Conservation (phyloP, 1,140 invertebrate genomes). For the Drosophila gunungcola region DNA sequence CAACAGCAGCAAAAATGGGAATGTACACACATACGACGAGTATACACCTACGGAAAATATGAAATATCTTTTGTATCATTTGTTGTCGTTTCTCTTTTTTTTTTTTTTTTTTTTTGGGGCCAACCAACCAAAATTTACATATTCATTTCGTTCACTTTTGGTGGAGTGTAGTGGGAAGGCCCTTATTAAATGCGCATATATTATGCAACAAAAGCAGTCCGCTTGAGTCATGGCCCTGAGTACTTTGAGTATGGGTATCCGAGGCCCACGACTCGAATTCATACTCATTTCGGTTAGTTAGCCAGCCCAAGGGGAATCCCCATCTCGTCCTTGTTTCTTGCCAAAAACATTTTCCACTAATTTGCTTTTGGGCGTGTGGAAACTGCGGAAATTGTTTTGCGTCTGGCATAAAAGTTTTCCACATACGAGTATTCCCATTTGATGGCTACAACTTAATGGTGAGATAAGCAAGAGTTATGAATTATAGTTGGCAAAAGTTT, state of each 20-base stretch:
- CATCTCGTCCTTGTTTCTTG: conserved; percentile 15
- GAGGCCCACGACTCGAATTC: conserved; percentile 36
- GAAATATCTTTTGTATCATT: conserved; percentile 63
- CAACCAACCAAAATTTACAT: conserved; percentile 68
- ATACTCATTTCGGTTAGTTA: conserved; percentile 53
- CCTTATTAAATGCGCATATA: conserved; percentile 82
- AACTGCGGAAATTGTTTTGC: conserved; percentile 77
- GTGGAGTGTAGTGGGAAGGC: conserved; percentile 30
- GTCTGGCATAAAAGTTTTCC: conserved; percentile 72
- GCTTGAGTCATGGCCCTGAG: conserved; percentile 31
- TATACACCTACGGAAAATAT: conserved; percentile 36
- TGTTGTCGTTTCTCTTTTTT: conserved; percentile 35
- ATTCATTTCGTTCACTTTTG: conserved; percentile 50
- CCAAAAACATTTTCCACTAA: conserved; percentile 57
- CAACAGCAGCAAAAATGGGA: conserved; percentile 39
- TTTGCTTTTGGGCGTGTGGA: conserved; percentile 25
- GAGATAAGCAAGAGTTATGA: conserved; percentile 71
- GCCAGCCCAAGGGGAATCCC: conserved; percentile 22
- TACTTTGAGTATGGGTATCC: conserved; percentile 28
- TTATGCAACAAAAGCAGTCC: conserved; percentile 62
- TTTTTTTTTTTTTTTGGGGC: conserved; percentile 41
- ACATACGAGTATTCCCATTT: conserved; percentile 68
- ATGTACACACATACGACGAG: conserved; percentile 19
- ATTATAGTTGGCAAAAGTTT: conserved; percentile 56
- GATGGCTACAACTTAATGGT: conserved; percentile 72